These are phyloP conservation scores for Diachrysia chrysitis DNA, from an alignment of 2,888 invertebrate genomes.

Conservation along the genomic window DNA sequence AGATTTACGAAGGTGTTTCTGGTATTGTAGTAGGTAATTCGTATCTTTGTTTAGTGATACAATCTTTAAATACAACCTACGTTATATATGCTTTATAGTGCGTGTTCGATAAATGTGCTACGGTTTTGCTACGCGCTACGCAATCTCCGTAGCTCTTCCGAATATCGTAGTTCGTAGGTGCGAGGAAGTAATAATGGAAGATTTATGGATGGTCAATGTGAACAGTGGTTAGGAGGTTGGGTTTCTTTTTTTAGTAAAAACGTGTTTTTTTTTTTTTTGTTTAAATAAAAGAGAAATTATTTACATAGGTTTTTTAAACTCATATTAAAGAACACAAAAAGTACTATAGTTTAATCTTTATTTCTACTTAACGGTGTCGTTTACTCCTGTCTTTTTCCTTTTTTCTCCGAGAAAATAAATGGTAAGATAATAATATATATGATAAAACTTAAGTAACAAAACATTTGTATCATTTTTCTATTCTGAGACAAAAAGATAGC, in stretches of 20 bases:
- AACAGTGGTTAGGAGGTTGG: neutral
- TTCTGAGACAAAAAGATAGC: neutral
- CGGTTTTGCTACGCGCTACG: conserved; percentile 6
- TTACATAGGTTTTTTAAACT: no score
- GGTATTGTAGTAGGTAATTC: neutral
- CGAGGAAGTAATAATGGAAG: neutral
- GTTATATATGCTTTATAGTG: conserved; percentile 22
- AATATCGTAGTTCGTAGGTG: neutral
- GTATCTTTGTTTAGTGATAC: conserved; percentile 16
- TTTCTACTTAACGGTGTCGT: no score
- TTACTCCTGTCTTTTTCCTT: no score
- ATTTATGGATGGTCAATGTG: neutral
- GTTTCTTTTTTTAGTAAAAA: neutral
- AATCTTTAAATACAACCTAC: neutral
- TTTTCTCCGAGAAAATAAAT: no score
- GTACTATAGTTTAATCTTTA: no score
- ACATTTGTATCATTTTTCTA: neutral
- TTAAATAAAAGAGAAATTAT: no score
- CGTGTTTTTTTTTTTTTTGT: neutral
- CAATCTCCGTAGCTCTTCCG: conserved; percentile 8
- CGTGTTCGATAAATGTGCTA: conserved; percentile 22
- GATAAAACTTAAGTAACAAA: neutral
- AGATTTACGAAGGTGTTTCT: conserved; percentile 28
- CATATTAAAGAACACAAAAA: no score
- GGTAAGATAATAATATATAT: no score